These are phyloP conservation scores for Eremophila alpestris DNA, from an alignment of 2,797 vertebrate genomes.

Conservation along the genomic window DNA sequence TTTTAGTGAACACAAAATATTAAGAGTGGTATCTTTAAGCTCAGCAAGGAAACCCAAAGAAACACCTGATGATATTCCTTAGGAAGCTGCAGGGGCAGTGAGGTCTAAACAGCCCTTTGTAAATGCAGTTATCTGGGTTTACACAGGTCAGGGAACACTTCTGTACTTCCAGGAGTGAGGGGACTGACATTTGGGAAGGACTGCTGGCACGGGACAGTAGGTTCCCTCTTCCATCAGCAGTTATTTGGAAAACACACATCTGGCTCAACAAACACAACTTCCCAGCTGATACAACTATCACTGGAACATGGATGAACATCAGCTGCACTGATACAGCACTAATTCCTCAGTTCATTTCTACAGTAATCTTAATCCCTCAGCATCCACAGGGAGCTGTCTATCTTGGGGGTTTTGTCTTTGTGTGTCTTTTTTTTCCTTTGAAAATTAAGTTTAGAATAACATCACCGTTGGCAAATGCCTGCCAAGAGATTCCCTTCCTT, in stretches of 20 bases:
- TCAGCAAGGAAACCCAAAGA: not conserved
- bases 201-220: not conserved
- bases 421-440: too few relatives aligned
- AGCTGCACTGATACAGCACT: not conserved
- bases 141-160: not conserved
- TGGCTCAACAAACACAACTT: not conserved
- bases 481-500: not conserved
- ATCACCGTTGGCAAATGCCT: not conserved
- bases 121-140: not conserved
- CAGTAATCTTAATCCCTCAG: not conserved
- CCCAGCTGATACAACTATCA: not conserved
- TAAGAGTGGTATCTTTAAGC: not conserved
- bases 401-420: not conserved
- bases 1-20: not conserved
- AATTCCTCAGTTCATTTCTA: not conserved
- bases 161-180: not conserved
- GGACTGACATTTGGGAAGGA: not conserved
- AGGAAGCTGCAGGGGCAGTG: not conserved
- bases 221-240: not conserved
- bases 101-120: not conserved
- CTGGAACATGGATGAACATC: not conserved
- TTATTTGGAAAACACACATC: not conserved
- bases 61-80: accelerated
- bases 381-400: accelerated
- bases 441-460: not conserved